phyloP scores from a whole-genome alignment of 1,140 invertebrate genomes.

The Leguminivora glycinivorella region DNA sequence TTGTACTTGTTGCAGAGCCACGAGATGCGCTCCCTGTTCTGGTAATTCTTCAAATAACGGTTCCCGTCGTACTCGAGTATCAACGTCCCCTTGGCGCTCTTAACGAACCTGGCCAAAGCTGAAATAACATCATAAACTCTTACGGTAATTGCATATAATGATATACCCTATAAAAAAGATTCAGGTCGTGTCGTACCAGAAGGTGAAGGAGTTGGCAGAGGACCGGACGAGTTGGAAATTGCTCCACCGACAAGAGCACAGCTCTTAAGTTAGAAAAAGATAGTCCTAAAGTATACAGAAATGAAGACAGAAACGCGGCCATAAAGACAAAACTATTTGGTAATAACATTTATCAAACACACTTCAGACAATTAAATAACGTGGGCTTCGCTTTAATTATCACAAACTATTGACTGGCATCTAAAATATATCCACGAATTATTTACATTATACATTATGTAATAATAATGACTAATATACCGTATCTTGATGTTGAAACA shows the following conservation, averaged over 20 bases:
- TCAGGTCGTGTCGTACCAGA: no score
- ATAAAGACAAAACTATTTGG: background rate
- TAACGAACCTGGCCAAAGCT: background rate
- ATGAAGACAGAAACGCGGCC: background rate
- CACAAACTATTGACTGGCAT: background rate
- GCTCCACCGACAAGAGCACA: no score
- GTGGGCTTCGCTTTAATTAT: background rate
- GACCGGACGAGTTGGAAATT: no score
- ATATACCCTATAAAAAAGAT: no score
- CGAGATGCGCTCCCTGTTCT: slow-evolving; percentile 52
- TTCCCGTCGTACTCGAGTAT: slow-evolving; percentile 43
- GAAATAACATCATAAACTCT: background rate
- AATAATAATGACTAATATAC: background rate
- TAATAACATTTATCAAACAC: background rate
- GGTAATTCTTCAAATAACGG: slow-evolving; percentile 54
- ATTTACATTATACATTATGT: no score
- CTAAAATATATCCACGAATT: background rate
- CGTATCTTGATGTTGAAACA: background rate
- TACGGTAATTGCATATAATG: no score
- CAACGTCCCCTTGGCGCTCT: slow-evolving; percentile 44
- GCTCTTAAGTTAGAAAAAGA: no score
- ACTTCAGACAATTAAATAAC: background rate
- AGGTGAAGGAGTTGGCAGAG: no score
- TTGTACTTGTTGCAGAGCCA: slow-evolving; percentile 55
- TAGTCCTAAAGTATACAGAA: background rate